Base-by-base conservation (phyloP, 92 coral and sea anemone species). In the Heliopora coerulea region DNA sequence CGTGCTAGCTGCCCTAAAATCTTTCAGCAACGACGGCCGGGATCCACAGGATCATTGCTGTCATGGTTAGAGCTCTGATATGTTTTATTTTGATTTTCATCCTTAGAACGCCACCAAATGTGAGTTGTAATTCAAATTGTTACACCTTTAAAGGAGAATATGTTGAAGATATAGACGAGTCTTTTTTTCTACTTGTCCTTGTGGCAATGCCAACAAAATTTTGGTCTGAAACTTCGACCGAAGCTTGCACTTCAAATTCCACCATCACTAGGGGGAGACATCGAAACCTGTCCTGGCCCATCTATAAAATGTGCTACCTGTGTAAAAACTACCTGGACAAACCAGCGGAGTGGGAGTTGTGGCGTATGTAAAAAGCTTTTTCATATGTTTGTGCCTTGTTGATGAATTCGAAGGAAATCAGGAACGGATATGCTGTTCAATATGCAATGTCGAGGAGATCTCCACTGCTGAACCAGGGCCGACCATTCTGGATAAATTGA, bases 231-330 rank as follows among this genome's bases (percentile, higher is more conserved):
- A 23, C 27, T 68, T 11, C 4, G 61, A 10, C 75, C 75, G 21
- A 49, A 68, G 40, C 41, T 52, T 15, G 75, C 75, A 5, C 3
- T 68, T 11, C 59, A 49, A 52, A 42, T 68, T 41, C 61, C 30
- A 25, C 60, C 49, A 6, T 49, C 29, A 23, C 34, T 68, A 0
- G 46, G n/a, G 24, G 75, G 75, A 7, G 75, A 68, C 30, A 18
- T 68, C 3, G 75, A 68, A 50, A 3, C 20, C 11, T 41, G 56
- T 32, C 75, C 75, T 39, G 75, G 75, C 3, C 75, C 60, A 49
- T 39, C 39, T 41, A n/a, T 68, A 12, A 66, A 30, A 1, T 68
- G 61, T 44, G 10, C 0, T 30, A 52, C 61, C 19, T 68, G 75
- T 41, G 32, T 15, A 8, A 50, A 68, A 68, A 19, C 44, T n/a